Conservation (phyloP, 2,888 invertebrate species). For the Apodemia mormo region DNA sequence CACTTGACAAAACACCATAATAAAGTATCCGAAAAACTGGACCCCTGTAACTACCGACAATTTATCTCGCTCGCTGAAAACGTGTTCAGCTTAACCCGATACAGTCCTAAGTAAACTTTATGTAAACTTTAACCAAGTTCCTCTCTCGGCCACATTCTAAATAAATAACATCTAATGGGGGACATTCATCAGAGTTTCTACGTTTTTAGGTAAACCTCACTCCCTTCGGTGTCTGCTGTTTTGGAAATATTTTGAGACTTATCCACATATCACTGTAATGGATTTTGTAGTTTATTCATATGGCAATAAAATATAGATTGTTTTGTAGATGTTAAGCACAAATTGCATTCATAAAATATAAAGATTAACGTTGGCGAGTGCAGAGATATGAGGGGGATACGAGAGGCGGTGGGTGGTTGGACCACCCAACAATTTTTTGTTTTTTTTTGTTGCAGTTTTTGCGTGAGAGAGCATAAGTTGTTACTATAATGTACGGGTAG, state of each 20-base stretch:
- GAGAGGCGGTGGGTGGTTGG: conserved; percentile 53
- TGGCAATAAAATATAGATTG: conserved; percentile 41
- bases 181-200: conserved; percentile 82
- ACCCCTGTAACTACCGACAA: conserved; percentile 71
- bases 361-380: conserved; percentile 77
- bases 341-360: conserved; percentile 68
- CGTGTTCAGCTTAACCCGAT: conserved; percentile 78
- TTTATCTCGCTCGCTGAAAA: conserved; percentile 69
- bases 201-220: conserved; percentile 78
- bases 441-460: conserved; percentile 77
- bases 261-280: conserved; percentile 38
- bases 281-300: conserved; percentile 42
- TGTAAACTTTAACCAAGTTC: conserved; percentile 76
- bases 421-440: conserved; percentile 62
- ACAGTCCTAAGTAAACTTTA: conserved; percentile 80
- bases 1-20: conserved; percentile 67
- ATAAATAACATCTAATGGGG: conserved; percentile 83
- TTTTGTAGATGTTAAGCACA: conserved; percentile 44
- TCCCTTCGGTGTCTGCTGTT: conserved; percentile 68
- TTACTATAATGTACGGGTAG: conserved; percentile 1
- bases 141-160: conserved; percentile 80
- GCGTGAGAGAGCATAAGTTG: conserved; percentile 42
- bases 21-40: conserved; percentile 72
- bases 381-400: conserved; percentile 68
- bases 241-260: conserved; percentile 59